Conservation (phyloP, 2,113 vertebrate genomes). For the Micromys minutus region DNA sequence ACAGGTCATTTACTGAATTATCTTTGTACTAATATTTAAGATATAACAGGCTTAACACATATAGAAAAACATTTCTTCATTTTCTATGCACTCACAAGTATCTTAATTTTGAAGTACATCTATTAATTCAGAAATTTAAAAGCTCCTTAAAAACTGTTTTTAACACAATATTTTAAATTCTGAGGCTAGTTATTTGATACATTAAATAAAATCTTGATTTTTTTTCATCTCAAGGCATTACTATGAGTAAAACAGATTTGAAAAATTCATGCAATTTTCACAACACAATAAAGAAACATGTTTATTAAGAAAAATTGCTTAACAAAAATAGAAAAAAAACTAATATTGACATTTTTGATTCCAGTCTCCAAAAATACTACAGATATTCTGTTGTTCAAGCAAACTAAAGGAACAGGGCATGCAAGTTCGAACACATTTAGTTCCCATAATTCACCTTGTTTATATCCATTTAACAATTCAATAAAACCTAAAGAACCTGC, state of each 20-base stretch:
- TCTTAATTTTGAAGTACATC: not conserved
- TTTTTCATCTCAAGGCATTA: not conserved
- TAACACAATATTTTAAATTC: not conserved
- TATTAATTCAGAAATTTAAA: not conserved
- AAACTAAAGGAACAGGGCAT: too few relatives aligned
- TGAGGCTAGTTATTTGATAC: not conserved
- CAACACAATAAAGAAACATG: not conserved
- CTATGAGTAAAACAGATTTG: too few relatives aligned
- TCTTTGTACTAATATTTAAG: not conserved
- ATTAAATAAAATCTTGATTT: not conserved
- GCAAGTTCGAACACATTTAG: not conserved
- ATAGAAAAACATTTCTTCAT: not conserved
- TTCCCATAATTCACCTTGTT: not conserved
- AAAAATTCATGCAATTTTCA: not conserved
- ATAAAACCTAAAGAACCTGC: not conserved
- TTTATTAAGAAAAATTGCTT: too few relatives aligned
- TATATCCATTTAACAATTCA: not conserved
- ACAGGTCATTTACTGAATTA: too few relatives aligned
- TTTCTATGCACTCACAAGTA: not conserved
- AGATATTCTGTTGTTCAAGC: not conserved
- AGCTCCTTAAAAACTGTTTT: not conserved
- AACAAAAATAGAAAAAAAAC: not conserved
- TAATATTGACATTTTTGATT: not conserved
- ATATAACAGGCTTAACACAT: not conserved
- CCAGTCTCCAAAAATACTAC: too few relatives aligned